phyloP scores from a whole-genome alignment of 2,113 vertebrate species.

The Heptranchias perlo region DNA sequence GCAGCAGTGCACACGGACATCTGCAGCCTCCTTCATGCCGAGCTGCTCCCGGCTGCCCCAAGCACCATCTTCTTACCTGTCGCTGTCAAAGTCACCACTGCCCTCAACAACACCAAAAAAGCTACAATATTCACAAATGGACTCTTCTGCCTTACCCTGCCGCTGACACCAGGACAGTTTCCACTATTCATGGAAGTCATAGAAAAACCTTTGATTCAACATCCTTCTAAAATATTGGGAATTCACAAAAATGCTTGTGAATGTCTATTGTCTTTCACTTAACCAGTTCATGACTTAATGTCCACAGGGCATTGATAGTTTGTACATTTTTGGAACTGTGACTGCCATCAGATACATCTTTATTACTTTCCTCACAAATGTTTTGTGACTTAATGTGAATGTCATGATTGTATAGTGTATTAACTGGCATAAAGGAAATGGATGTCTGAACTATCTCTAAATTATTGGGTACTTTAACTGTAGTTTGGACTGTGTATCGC shows the following conservation, averaged over 20 bases:
- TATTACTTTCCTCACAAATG: slow-evolving; percentile 54
- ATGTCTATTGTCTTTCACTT: neutral
- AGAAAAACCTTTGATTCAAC: slow-evolving; percentile 45
- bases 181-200: neutral
- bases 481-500: slow-evolving; percentile 54
- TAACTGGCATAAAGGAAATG: slow-evolving; percentile 49
- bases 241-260: slow-evolving; percentile 38
- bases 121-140: slow-evolving; percentile 60
- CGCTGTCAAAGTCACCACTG: no score
- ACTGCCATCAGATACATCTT: slow-evolving; percentile 18
- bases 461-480: slow-evolving; percentile 68
- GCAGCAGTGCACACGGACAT: no score
- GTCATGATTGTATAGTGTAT: slow-evolving; percentile 69
- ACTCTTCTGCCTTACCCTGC: slow-evolving; percentile 70
- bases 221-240: slow-evolving; percentile 49
- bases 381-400: slow-evolving; percentile 66
- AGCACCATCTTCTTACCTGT: no score
- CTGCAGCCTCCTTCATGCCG: no score
- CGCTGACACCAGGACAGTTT: slow-evolving; percentile 47
- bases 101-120: slow-evolving; percentile 76
- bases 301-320: slow-evolving; percentile 28
- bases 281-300: slow-evolving; percentile 35
- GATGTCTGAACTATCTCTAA: slow-evolving; percentile 65
- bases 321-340: slow-evolving; percentile 36
- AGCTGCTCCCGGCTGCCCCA: no score